These are phyloP conservation scores for Brachionus rubens DNA, from an alignment of 1,140 invertebrate genomes.

Conservation along the genomic window DNA sequence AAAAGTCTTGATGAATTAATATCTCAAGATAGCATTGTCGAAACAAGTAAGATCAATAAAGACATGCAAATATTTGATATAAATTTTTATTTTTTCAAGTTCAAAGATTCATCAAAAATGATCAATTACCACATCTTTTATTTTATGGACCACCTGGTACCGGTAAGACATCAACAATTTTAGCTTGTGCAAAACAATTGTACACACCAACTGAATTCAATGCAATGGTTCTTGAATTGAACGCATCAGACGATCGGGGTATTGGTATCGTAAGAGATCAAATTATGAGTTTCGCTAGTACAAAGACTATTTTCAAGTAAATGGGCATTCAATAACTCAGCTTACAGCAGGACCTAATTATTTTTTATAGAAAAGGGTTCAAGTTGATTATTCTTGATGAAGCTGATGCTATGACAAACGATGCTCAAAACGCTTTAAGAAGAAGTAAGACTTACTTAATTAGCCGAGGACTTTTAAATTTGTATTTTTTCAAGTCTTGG, in stretches of 20 bases:
- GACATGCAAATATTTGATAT: neutral
- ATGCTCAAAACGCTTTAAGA: slow-evolving; percentile 95
- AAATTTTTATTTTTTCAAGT: slow-evolving; percentile 65
- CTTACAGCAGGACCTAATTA: no score
- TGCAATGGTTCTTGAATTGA: slow-evolving; percentile 80
- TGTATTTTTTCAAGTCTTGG: slow-evolving; percentile 74
- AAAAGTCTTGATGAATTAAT: slow-evolving; percentile 83
- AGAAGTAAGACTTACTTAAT: slow-evolving; percentile 70
- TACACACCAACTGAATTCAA: slow-evolving; percentile 80
- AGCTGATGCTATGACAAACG: slow-evolving; percentile 99
- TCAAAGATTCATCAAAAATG: slow-evolving; percentile 82
- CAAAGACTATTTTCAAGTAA: slow-evolving; percentile 85
- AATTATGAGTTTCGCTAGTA: slow-evolving; percentile 96
- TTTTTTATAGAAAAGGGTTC: slow-evolving; percentile 75
- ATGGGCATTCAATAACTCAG: no score
- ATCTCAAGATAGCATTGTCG: slow-evolving; percentile 93
- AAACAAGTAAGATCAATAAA: slow-evolving; percentile 74
- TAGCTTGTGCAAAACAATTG: slow-evolving; percentile 88
- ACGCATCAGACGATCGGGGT: slow-evolving; percentile 97
- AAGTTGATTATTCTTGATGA: slow-evolving; percentile 98
- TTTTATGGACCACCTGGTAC: slow-evolving; percentile 98
- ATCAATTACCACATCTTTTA: slow-evolving; percentile 88
- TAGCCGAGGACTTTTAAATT: neutral
- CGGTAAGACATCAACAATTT: slow-evolving; percentile 95
- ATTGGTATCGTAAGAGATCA: slow-evolving; percentile 91